phyloP scores from a whole-genome alignment of 2,797 vertebrate species.

The Heterohyrax brucei region DNA sequence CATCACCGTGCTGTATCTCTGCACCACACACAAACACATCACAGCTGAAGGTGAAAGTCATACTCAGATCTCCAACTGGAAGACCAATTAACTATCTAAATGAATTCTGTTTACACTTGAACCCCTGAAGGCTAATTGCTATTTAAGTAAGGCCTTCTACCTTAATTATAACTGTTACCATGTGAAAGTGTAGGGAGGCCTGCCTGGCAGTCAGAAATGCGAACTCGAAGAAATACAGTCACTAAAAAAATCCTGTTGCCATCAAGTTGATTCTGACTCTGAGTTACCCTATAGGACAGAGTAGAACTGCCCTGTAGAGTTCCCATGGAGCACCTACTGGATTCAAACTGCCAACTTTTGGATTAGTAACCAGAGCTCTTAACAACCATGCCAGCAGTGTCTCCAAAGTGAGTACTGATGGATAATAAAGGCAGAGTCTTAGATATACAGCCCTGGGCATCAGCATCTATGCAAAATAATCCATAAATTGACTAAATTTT shows the following conservation, averaged over 20 bases:
- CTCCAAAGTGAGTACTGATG: not conserved
- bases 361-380: no score
- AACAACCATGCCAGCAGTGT: no score
- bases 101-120: slow-evolving; percentile 79
- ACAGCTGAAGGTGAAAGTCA: not conserved
- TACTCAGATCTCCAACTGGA: slow-evolving; percentile 38
- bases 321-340: no score
- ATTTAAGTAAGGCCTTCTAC: slow-evolving; percentile 79
- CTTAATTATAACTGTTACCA: slow-evolving; percentile 82
- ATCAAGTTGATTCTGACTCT: no score
- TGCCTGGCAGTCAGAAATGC: slow-evolving; percentile 58
- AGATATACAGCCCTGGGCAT: slow-evolving; percentile 9
- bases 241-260: no score
- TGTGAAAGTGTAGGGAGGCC: slow-evolving; percentile 71
- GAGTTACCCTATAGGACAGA: no score
- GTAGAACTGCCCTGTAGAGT: no score
- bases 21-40: not conserved
- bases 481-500: not conserved
- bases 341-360: no score
- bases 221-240: slow-evolving; percentile 33
- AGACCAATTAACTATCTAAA: slow-evolving; percentile 80
- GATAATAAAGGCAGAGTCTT: slow-evolving; percentile 33
- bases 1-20: not conserved
- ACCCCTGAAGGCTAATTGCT: slow-evolving; percentile 80
- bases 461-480: not conserved